Conservation (phyloP, 2,113 vertebrate genomes). For the Murina feae region DNA sequence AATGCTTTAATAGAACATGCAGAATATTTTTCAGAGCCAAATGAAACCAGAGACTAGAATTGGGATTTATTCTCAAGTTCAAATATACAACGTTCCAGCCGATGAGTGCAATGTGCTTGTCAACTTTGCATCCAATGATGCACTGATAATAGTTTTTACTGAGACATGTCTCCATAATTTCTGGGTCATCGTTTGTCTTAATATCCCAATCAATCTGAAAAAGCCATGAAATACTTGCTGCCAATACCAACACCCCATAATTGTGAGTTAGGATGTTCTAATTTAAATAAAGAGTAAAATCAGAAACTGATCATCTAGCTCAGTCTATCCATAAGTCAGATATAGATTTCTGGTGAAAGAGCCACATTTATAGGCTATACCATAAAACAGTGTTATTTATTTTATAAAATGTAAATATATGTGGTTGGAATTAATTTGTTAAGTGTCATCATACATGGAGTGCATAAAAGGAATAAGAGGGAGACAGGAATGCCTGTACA, state of each 20-base stretch:
- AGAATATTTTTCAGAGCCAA: constrained; percentile 42
- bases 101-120: constrained; percentile 53
- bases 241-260: constrained; percentile 19
- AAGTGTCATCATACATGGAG: background rate
- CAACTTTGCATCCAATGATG: constrained; percentile 18
- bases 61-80: constrained; percentile 29
- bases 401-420: background rate
- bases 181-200: background rate
- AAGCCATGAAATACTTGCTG: constrained; percentile 6
- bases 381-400: background rate
- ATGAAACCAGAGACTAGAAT: constrained; percentile 20
- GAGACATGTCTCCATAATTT: constrained; percentile 42
- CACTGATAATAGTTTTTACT: constrained; percentile 64
- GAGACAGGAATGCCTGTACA: background rate
- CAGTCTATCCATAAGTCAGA: background rate
- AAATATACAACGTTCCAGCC: constrained; percentile 41
- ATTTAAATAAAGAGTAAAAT: constrained; percentile 38
- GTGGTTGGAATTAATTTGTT: background rate
- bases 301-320: background rate
- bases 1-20: constrained; percentile 34
- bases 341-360: background rate
- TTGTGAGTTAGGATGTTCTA: constrained; percentile 5
- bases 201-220: constrained; percentile 39
- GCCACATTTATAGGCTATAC: background rate
- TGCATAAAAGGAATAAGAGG: background rate